Evolutionary conservation across 1,140 invertebrate genomes (phyloP), one percentile per base, ranked within the genome.

Genomic region (Drosophila tropicalis): DNA sequence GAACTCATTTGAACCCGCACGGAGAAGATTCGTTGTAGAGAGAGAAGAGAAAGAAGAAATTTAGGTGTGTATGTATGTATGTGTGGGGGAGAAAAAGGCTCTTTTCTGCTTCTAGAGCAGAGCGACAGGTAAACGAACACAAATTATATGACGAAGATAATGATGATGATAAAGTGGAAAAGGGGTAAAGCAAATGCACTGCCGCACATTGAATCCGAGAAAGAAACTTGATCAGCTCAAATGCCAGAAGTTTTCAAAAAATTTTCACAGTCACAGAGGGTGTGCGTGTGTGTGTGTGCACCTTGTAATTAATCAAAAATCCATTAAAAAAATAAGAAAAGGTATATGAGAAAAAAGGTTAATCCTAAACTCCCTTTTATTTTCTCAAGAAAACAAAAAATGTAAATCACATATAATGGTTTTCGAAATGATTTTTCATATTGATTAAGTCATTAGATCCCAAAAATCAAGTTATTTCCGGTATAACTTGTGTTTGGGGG

Each of bases 1-100:
- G 81, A 85, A 85, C 81, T 86, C 82, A 64, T 67, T 86, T 85
- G 82, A 85, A 86, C 81, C 78, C 81, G 29, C 29, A 29, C 29
- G 29, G 32, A 17, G 51, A 10, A 1, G 25, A 13, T 29, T 29
- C 29, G 29, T 5, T 5, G 34, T 1, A 36, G 34, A 36, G 34
- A 15, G 5, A 25, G 41, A 44, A 41, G 22, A n/a, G 51, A 36
- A 36, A 39, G 36, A 39, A 39, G 36, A 39, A 39, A 39, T 39
- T 39, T 13, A 39, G 36, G 36, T 39, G 36, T 39, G 36, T 39
- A 12, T 12, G 36, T 39, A 2, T 10, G 36, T 10, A 29, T 29
- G 13, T 29, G 12, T 41, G 40, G n/a, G n/a, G 15, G 47, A n/a
- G 17, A 17, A 51, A 68, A 47, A 64, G 44, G 44, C 44, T 47